Evolutionary conservation across 2,888 invertebrate genomes (phyloP), one percentile per base, ranked within the genome.

Genomic region (Gortyna flavago): DNA sequence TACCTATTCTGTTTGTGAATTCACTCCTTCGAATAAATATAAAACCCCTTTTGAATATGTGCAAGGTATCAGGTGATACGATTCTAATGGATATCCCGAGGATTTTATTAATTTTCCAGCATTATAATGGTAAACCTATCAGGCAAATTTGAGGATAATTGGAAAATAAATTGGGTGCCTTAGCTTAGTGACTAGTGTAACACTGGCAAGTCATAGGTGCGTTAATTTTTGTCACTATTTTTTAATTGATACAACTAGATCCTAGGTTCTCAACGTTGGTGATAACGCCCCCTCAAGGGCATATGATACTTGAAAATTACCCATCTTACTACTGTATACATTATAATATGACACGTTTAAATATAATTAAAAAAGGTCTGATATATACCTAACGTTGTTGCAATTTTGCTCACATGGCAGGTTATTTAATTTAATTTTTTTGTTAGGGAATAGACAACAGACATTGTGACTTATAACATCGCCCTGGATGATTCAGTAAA

Each of bases 31-130:
- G 32, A 48, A 32, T 35, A 32, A 69, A 54, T 64, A 70, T 75
- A 54, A 54, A 35, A 72, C 72, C 75, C 67, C 64, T 41, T 76
- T 81, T 88, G 81, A 88, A 84, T 88, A 82, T 72, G 79, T 87
- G 87, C 64, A 79, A 77, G 77, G 77, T 78, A 85, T 76, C 87
- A 83, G 82, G 70, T 79, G 79, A 79, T 87, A 75, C 73, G 67
- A 82, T 48, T 79, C 66, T 73, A 85, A 84, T 80, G 72, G 79
- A 59, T 81, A 80, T 69, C 44, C 16, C 29, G 6, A 38, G 70
- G 7, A 69, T 65, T 66, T 82, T 77, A 81, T 75, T 77, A 77
- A 74, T 85, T 75, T 75, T 44, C 41, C 16, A 62, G 64, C 41
- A 67, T 44, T 57, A 57, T 70, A 73, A 41, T 32, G 72, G 29